A percentile compares a stretch with the other conserved stretches of the same genome.
These are phyloP conservation scores for Spongilla lacustris DNA, from an alignment of 37 sponge, comb jelly and placozoan genomes.

Conservation along the genomic window DNA sequence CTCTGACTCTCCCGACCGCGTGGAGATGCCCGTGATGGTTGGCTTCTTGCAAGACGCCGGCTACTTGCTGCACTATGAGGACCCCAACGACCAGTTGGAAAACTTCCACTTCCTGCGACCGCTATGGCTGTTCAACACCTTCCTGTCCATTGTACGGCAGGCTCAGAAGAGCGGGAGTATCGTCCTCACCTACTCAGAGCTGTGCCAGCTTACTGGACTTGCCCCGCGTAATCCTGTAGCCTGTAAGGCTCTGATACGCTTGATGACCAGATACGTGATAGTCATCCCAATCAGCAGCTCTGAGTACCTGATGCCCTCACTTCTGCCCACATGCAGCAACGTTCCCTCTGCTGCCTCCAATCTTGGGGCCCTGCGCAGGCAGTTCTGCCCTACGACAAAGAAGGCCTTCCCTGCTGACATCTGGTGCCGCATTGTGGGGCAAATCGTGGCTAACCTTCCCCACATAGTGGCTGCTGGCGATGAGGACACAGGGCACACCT, in stretches of 20 bases:
- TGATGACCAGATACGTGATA: slow-evolving; percentile 63
- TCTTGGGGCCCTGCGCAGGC: slow-evolving; percentile 57
- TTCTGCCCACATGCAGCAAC: slow-evolving; percentile 50
- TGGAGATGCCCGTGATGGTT: slow-evolving; percentile 72
- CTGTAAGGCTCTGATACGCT: slow-evolving; percentile 45
- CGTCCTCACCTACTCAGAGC: slow-evolving; percentile 18
- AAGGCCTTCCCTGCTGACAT: slow-evolving; percentile 66
- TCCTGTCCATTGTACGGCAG: slow-evolving; percentile 30
- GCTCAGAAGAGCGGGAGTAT: slow-evolving; percentile 15
- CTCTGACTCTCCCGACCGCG: slow-evolving; percentile 50
- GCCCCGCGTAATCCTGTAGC: slow-evolving; percentile 4
- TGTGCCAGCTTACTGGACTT: slow-evolving; percentile 34
- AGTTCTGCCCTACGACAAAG: slow-evolving; percentile 69
- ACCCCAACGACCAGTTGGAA: slow-evolving; percentile 75
- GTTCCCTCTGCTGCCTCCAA: not conserved
- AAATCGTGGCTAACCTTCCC: slow-evolving; percentile 29
- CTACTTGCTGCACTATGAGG: slow-evolving; percentile 64
- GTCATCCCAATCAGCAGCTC: slow-evolving; percentile 48
- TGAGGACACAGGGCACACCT: not conserved
- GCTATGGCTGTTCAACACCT: slow-evolving; percentile 58
- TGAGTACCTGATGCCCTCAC: slow-evolving; percentile 62
- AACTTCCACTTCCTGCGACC: slow-evolving; percentile 68
- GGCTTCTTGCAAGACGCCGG: slow-evolving; percentile 70
- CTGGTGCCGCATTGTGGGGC: slow-evolving; percentile 62
- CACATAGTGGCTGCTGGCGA: not conserved